Evolutionary conservation across 2,888 invertebrate genomes (phyloP).

Genomic region (Taphrorychus bicolor): DNA sequence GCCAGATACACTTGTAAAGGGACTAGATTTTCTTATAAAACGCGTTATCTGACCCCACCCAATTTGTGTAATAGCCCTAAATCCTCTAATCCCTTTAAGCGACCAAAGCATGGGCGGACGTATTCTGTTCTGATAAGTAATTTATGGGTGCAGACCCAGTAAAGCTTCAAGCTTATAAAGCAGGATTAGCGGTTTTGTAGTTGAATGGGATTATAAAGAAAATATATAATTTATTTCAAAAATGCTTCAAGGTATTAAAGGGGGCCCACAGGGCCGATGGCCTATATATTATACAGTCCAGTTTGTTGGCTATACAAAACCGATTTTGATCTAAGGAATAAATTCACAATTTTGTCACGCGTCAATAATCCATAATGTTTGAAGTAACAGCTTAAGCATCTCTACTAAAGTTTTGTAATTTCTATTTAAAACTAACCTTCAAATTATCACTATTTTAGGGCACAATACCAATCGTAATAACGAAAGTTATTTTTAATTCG

Average conservation of each 20-base stretch:
- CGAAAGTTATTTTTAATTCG: too few relatives aligned
- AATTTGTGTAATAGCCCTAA: slow-evolving; percentile 1
- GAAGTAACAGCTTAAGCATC: too few relatives aligned
- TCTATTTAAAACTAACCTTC: too few relatives aligned
- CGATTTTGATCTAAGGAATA: too few relatives aligned
- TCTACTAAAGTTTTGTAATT: too few relatives aligned
- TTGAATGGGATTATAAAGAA: background rate
- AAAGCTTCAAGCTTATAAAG: background rate
- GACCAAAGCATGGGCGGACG: slow-evolving; percentile 3
- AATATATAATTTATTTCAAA: background rate
- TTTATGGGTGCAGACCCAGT: slow-evolving; percentile 7
- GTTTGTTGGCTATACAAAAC: too few relatives aligned
- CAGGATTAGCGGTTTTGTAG: background rate
- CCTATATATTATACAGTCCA: too few relatives aligned
- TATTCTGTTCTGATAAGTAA: background rate
- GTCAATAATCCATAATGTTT: too few relatives aligned
- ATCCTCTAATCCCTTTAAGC: slow-evolving; percentile 5
- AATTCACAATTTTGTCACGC: too few relatives aligned
- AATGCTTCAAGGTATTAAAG: background rate
- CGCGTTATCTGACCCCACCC: slow-evolving; percentile 7
- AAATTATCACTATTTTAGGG: too few relatives aligned
- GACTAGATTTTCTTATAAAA: background rate
- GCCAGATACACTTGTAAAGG: background rate
- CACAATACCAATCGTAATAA: too few relatives aligned
- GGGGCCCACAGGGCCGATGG: too few relatives aligned